phyloP scores from a whole-genome alignment of 2,888 invertebrate genomes.

The Melolontha melolontha region DNA sequence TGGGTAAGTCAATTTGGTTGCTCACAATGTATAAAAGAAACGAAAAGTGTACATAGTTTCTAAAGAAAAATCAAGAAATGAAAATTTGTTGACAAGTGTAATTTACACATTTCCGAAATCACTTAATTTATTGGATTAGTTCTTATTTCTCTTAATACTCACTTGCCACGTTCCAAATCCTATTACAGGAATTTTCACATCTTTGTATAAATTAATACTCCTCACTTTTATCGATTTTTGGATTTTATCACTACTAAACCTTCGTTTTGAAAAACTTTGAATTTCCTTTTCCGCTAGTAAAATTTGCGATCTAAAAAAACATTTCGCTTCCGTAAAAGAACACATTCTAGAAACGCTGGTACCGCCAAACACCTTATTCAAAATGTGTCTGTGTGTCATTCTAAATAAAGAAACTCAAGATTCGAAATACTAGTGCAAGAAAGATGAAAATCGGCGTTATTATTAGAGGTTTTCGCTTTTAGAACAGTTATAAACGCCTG shows the following conservation, averaged over 20 bases:
- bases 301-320: constrained; percentile 43
- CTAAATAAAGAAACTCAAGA: constrained; percentile 24
- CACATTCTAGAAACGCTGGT: constrained; percentile 38
- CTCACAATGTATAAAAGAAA: too few species aligned
- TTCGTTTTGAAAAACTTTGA: constrained; percentile 23
- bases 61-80: too few species aligned
- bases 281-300: constrained; percentile 37
- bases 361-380: constrained; percentile 2
- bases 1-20: too few species aligned
- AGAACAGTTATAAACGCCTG: not conserved
- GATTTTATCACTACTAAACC: constrained; percentile 28
- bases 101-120: too few species aligned
- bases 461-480: constrained; percentile 25
- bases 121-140: too few species aligned
- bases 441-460: constrained; percentile 24
- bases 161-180: constrained; percentile 89
- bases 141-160: constrained; percentile 56
- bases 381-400: constrained; percentile 17
- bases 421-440: not conserved
- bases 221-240: not conserved
- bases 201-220: constrained; percentile 11
- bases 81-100: too few species aligned
- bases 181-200: constrained; percentile 62
- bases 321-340: constrained; percentile 43
- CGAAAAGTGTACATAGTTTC: too few species aligned